Conservation (phyloP, 2,113 vertebrate genomes). For the Glareola pratincola region DNA sequence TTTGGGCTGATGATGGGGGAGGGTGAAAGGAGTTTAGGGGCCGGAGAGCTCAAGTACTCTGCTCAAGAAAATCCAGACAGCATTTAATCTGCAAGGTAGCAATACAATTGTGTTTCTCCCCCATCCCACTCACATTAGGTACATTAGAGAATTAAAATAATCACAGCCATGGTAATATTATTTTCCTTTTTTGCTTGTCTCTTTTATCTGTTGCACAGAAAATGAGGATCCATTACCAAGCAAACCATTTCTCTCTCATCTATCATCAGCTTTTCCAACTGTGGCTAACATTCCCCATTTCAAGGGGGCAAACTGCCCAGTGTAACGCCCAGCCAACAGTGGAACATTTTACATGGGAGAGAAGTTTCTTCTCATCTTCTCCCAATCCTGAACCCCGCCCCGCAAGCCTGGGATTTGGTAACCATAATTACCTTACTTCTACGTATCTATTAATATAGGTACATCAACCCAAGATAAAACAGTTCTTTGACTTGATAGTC, state of each 20-base stretch:
- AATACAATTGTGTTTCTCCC: not conserved
- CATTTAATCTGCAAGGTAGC: not conserved
- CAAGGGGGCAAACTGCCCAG: not conserved
- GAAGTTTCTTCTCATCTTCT: not conserved
- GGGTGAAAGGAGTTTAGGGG: conserved; percentile 16
- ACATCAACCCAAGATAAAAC: not conserved
- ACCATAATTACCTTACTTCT: not conserved
- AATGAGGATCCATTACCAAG: not conserved
- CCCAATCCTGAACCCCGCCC: not conserved
- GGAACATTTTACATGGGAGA: not conserved
- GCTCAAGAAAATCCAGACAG: not conserved
- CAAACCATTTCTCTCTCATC: not conserved
- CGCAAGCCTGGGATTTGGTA: not conserved
- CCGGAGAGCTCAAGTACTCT: not conserved
- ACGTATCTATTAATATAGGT: not conserved
- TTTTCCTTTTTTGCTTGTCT: not conserved
- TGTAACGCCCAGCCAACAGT: not conserved
- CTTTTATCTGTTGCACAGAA: not conserved
- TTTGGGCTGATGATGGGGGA: not conserved
- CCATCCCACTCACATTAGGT: not conserved
- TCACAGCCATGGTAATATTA: accelerated
- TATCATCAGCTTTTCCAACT: not conserved
- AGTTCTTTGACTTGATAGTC: not conserved
- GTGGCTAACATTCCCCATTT: not conserved
- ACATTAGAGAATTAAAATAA: not conserved